These are phyloP conservation scores for Mohoua ochrocephala DNA, from an alignment of 2,113 vertebrate species.

Conservation along the genomic window DNA sequence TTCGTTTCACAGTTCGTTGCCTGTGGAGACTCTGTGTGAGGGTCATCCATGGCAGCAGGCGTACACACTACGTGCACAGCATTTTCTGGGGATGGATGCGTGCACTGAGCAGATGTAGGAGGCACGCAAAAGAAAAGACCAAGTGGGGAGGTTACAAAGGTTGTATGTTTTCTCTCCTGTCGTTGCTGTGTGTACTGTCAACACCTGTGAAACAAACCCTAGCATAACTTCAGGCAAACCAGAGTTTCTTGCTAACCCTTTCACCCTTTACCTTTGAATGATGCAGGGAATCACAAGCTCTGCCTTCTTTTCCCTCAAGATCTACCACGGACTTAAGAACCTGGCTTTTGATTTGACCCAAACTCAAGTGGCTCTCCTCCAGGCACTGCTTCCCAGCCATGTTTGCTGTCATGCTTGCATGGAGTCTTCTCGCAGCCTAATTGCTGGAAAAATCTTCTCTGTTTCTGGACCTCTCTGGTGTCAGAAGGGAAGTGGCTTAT, in stretches of 20 bases:
- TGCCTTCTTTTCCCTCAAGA: background rate
- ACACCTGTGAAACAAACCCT: background rate
- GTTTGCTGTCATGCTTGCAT: background rate
- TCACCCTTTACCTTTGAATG: background rate
- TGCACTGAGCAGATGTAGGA: background rate
- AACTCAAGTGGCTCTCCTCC: background rate
- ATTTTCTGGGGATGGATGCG: background rate
- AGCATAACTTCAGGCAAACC: background rate
- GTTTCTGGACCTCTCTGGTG: background rate
- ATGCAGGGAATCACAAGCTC: background rate
- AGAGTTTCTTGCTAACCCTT: background rate
- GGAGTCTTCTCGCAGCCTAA: fast-evolving
- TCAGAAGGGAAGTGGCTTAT: background rate
- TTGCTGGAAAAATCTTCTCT: background rate
- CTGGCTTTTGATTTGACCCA: background rate
- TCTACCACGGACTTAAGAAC: background rate
- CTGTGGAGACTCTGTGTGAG: background rate
- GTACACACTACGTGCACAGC: fast-evolving
- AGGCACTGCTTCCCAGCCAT: background rate
- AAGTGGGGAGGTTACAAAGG: background rate
- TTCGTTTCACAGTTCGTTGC: background rate
- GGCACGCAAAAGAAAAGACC: background rate
- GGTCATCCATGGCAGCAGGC: background rate
- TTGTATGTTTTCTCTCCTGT: background rate
- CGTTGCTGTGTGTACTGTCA: background rate